Conservation (phyloP, 2,888 invertebrate genomes). For the Drosophila fulvimacula region DNA sequence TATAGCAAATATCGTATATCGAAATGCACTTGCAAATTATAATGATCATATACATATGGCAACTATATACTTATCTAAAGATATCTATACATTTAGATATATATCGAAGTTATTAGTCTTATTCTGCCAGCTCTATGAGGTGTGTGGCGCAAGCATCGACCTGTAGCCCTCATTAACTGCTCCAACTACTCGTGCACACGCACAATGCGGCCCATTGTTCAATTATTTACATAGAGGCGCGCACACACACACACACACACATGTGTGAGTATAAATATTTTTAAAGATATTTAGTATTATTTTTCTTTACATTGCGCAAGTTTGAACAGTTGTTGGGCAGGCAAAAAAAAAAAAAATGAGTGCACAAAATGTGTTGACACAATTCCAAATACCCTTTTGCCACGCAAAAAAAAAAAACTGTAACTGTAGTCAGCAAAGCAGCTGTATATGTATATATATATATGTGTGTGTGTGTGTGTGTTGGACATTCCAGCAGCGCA, state of each 20-base stretch:
- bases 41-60: no score
- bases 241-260: not conserved
- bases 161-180: conserved; percentile 11
- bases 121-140: not conserved
- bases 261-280: conserved; percentile 16
- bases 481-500: conserved; percentile 73
- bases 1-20: not conserved
- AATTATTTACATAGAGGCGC: conserved; percentile 47
- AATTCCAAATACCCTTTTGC: conserved; percentile 73
- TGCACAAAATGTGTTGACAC: conserved; percentile 69
- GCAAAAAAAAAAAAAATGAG: conserved; percentile 24
- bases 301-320: conserved; percentile 62
- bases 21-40: not conserved
- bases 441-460: conserved; percentile 35
- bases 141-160: not conserved
- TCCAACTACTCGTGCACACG: conserved; percentile 30
- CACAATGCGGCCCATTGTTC: conserved; percentile 55
- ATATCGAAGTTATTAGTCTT: not conserved
- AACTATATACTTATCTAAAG: not conserved
- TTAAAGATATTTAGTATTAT: conserved; percentile 31
- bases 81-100: not conserved
- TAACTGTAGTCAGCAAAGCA: conserved; percentile 48
- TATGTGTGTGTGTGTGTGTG: conserved; percentile 39
- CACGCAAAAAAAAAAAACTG: conserved; percentile 30
- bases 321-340: conserved; percentile 62